Percentiles rank a stretch among this genome's conserved stretches.
These are phyloP conservation scores for Lithobates pipiens DNA, from an alignment of 2,797 vertebrate genomes.

Conservation along the genomic window DNA sequence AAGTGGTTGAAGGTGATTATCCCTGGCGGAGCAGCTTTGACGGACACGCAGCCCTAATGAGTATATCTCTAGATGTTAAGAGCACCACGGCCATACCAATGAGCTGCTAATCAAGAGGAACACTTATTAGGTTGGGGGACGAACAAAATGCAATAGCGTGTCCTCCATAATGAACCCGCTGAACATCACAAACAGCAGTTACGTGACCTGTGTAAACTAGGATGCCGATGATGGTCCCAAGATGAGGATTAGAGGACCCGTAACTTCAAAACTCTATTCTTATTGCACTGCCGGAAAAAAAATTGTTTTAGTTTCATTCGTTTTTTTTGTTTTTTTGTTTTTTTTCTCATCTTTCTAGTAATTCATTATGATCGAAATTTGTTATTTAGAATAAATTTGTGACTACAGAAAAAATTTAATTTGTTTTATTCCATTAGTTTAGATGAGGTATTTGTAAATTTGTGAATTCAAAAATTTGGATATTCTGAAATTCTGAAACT, in stretches of 20 bases:
- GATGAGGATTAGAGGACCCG: not conserved
- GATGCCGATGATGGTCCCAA: not conserved
- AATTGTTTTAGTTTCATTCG: too few relatives aligned
- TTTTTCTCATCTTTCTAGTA: too few relatives aligned
- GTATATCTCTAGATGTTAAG: slow-evolving; percentile 52
- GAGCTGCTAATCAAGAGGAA: slow-evolving; percentile 9
- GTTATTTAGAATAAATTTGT: too few relatives aligned
- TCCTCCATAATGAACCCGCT: not conserved
- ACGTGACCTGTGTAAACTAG: not conserved
- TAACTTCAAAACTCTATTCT: not conserved
- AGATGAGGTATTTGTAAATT: too few relatives aligned
- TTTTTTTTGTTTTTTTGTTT: too few relatives aligned
- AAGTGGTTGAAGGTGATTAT: slow-evolving; percentile 11
- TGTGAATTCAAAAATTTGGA: too few relatives aligned
- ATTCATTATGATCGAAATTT: too few relatives aligned
- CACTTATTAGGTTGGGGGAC: slow-evolving; percentile 20
- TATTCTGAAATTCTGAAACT: too few relatives aligned
- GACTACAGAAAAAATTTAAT: too few relatives aligned
- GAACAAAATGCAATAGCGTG: not conserved
- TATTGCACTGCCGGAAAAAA: too few relatives aligned
- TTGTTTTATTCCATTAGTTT: too few relatives aligned
- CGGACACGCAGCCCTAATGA: slow-evolving; percentile 24
- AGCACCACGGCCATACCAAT: not conserved
- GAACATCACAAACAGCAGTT: not conserved
- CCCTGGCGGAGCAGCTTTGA: slow-evolving; percentile 1